Base-by-base conservation (phyloP, 2,113 vertebrate species). In the Lepidothrix coronata region DNA sequence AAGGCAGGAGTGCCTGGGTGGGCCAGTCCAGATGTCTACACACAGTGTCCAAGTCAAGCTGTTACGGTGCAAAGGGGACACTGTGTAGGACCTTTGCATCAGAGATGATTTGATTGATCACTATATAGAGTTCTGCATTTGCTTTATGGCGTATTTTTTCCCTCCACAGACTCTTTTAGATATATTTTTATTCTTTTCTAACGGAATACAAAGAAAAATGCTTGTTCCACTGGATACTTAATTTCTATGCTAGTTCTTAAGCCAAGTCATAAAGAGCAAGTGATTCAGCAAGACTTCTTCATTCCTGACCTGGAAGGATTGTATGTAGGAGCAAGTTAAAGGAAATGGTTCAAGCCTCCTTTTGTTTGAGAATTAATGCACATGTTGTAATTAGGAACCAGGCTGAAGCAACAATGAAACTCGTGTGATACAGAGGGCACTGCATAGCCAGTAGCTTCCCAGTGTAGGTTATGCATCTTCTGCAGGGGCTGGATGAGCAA, bases 1-100 rank as follows among this genome's bases (percentile, higher is more conserved):
- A 8, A 9, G 54, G 57, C 4, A 2, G 0, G 4, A 35, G 54
- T 16, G n/a, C 27, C 57, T 63, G 33, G 1, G 9, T 16, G 28
- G 43, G 17, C 48, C 35, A n/a, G 46, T 31, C 2, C 14, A n/a
- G 18, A 3, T 35, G 12, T 25, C 8, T 62, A 1, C 18, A 9
- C 33, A 12, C 25, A 12, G 18, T 8, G 66, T 66, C n/a, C 35
- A 28, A 15, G 49, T 15, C 54, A 48, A n/a, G 14, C 44, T 82
- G 18, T 4, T 49, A 0, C 1, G 15, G 8, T 19, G 8, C 49
- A 37, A 54, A 73, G 30, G 23, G 5, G 12, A 39, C 25, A 1
- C 54, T 16, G 0, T 15, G 8, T 27, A 51, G 27, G 44, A 24
- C 35, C 31, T 80, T 43, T 33, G 55, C 30, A 22, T 33, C 51